These are phyloP conservation scores for Danio tinwini DNA, from an alignment of 2,797 vertebrate species.

Conservation along the genomic window DNA sequence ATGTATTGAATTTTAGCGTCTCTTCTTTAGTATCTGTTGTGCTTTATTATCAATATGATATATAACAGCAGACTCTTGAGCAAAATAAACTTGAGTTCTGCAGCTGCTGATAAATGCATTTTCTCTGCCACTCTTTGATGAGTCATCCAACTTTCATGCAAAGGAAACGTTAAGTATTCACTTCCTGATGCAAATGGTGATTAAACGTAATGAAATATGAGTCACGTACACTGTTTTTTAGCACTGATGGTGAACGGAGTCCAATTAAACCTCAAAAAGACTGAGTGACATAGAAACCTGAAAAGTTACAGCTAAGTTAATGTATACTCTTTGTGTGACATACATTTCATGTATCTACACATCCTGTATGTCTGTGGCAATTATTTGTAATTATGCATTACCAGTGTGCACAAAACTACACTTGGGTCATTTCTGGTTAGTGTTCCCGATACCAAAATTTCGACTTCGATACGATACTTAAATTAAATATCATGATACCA, in stretches of 20 bases:
- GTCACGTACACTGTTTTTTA: conserved; percentile 37
- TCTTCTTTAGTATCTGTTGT: neutral
- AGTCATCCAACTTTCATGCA: conserved; percentile 52
- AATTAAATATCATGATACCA: too few species aligned
- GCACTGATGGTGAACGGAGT: conserved; percentile 5
- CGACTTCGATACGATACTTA: too few species aligned
- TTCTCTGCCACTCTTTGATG: conserved; percentile 33
- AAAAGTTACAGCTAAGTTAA: too few species aligned
- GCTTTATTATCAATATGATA: neutral
- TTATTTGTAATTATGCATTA: too few species aligned
- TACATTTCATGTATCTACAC: too few species aligned
- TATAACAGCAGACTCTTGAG: conserved; percentile 7
- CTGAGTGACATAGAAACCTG: neutral
- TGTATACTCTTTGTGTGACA: too few species aligned
- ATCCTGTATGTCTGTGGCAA: too few species aligned
- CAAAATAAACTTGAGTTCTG: neutral
- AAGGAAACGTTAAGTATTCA: conserved; percentile 63
- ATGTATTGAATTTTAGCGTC: neutral
- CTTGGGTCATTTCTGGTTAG: too few species aligned
- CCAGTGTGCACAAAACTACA: too few species aligned
- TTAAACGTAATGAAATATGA: conserved; percentile 47
- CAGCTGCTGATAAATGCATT: conserved; percentile 12
- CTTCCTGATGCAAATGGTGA: conserved; percentile 57
- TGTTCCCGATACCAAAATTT: too few species aligned
- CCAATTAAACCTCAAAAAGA: neutral